Conservation (phyloP, 2,797 vertebrate species). For the Enteromius mattozi region DNA sequence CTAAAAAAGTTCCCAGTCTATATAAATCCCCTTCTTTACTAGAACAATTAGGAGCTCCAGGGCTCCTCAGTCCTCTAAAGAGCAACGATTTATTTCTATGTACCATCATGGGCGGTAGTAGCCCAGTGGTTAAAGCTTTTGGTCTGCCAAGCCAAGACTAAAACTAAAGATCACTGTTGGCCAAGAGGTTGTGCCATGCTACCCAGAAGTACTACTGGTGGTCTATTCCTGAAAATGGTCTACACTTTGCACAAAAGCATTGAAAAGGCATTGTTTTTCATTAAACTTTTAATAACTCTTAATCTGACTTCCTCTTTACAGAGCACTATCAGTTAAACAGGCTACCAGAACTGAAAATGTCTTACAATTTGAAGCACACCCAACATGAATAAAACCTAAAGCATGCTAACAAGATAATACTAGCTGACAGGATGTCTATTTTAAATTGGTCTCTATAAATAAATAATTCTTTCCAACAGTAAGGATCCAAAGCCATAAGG, state of each 20-base stretch:
- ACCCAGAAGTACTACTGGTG: constrained; percentile 20
- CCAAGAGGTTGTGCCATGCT: constrained; percentile 24
- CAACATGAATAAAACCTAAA: constrained; percentile 24
- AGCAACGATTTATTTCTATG: constrained; percentile 6
- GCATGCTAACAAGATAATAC: constrained; percentile 40
- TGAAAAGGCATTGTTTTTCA: background rate
- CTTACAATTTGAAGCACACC: background rate
- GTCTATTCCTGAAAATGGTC: constrained; percentile 8
- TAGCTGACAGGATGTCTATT: constrained; percentile 38
- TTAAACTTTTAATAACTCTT: background rate
- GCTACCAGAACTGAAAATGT: background rate
- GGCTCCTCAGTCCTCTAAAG: constrained; percentile 20
- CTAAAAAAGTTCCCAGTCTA: background rate
- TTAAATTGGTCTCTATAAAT: constrained; percentile 39
- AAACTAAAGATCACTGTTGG: constrained; percentile 16
- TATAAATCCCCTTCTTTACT: constrained; percentile 8
- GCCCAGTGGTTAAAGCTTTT: constrained; percentile 26
- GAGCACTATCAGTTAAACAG: background rate
- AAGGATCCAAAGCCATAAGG: constrained; percentile 6
- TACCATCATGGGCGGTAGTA: constrained; percentile 33
- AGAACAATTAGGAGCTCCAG: constrained; percentile 29
- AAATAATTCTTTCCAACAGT: constrained; percentile 30
- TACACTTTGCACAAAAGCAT: background rate
- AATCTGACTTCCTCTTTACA: constrained; percentile 3
- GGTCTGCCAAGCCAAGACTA: constrained; percentile 31